Evolutionary conservation across 1,140 invertebrate genomes (phyloP), one percentile per base, ranked within the genome.

Genomic region (Leptoteleia sp.): DNA sequence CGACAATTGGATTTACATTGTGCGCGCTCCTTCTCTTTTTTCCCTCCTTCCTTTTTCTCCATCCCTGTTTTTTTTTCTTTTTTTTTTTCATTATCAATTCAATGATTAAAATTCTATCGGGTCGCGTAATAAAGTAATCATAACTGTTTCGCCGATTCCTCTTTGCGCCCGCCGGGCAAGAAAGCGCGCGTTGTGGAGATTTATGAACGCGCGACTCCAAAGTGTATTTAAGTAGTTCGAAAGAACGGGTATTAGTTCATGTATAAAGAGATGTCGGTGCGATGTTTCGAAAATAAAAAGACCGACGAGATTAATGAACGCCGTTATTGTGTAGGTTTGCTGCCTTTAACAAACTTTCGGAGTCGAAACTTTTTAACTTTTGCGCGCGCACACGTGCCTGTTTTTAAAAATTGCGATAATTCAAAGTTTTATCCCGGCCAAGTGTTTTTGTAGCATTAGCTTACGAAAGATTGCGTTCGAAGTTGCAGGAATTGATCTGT

Each of bases 41-140:
- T n/a, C n/a, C n/a, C n/a, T n/a, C n/a, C n/a, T n/a, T n/a, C n/a
- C n/a, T n/a, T n/a, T n/a, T n/a, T n/a, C n/a, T n/a, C n/a, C n/a
- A n/a, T n/a, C n/a, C n/a, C n/a, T n/a, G n/a, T n/a, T n/a, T n/a
- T n/a, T n/a, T n/a, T n/a, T n/a, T n/a, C n/a, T n/a, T n/a, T n/a
- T n/a, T n/a, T n/a, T n/a, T n/a, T n/a, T n/a, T n/a, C n/a, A n/a
- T n/a, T n/a, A n/a, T n/a, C n/a, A n/a, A n/a, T n/a, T n/a, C n/a
- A n/a, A 64, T 50, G 42, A 64, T 73, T 73, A 73, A 65, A 72
- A 45, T 73, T 65, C 7, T 35, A 48, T 50, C 13, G 29, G 19
- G 35, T 35, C 31, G n/a, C 13, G 37, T 22, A 52, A 70, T 70
- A 59, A 70, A 61, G 54, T 11, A 42, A 55, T 64, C 35, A 15